Evolutionary conservation across 2,888 invertebrate genomes (phyloP).

Genomic region (Cremastinae sp.): DNA sequence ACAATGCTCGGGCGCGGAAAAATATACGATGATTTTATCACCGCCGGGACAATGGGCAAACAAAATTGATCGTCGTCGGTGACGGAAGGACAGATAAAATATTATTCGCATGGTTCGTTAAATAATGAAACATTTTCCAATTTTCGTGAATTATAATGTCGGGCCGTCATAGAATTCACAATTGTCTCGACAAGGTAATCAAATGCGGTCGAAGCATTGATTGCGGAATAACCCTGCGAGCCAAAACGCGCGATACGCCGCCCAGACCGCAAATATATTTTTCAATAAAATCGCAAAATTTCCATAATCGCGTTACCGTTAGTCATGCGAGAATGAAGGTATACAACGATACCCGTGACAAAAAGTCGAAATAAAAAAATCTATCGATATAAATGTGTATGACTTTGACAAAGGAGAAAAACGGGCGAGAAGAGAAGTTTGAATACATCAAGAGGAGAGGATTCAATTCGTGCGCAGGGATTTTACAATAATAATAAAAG

Average conservation of each 20-base stretch:
- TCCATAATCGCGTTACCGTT: too few relatives aligned
- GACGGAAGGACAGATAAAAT: constrained; percentile 24
- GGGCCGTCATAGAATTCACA: constrained; percentile 15
- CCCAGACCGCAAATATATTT: too few relatives aligned
- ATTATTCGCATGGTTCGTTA: constrained; percentile 38
- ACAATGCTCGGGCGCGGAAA: background rate
- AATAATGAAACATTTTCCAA: constrained; percentile 37
- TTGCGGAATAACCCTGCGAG: constrained; percentile 3
- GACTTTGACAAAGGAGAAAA: too few relatives aligned
- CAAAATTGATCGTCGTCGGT: constrained; percentile 14
- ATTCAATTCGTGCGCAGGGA: constrained; percentile 11
- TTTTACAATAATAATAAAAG: background rate
- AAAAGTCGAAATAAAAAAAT: too few relatives aligned
- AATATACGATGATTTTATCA: background rate
- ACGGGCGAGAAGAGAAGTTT: too few relatives aligned
- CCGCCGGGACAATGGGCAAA: constrained; percentile 26
- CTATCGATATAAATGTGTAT: too few relatives aligned
- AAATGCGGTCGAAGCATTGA: constrained; percentile 27
- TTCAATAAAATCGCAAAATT: background rate
- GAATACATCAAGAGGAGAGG: too few relatives aligned
- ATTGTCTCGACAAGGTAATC: constrained; percentile 25
- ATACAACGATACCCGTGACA: too few relatives aligned
- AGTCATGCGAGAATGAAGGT: too few relatives aligned
- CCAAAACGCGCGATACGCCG: too few relatives aligned
- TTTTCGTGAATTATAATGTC: constrained; percentile 10